A percentile compares a stretch with the other conserved stretches of the same genome.
Conservation (phyloP, 2,113 vertebrate genomes). For the Arenaria interpres region DNA sequence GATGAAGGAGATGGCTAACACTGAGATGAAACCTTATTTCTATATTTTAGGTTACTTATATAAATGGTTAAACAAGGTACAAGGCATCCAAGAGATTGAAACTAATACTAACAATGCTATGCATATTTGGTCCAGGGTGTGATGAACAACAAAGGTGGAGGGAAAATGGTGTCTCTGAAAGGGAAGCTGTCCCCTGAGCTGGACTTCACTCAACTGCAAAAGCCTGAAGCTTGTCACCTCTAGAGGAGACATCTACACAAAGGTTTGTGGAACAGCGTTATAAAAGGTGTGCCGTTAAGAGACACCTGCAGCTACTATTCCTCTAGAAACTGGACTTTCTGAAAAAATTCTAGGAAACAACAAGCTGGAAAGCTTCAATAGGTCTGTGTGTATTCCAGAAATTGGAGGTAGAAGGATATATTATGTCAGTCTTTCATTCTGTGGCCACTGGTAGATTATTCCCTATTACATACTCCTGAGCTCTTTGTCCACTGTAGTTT, state of each 20-base stretch:
- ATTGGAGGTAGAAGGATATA: background rate
- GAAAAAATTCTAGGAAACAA: background rate
- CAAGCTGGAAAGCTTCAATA: background rate
- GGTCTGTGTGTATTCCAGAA: background rate
- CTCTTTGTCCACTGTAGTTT: background rate
- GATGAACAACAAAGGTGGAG: background rate
- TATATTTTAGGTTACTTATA: background rate
- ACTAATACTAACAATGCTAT: background rate
- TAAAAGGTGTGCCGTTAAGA: background rate
- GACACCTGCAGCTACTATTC: background rate
- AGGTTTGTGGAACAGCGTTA: background rate
- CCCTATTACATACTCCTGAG: background rate
- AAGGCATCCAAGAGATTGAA: background rate
- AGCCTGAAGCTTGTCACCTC: background rate
- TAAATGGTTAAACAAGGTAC: background rate
- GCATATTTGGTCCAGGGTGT: background rate
- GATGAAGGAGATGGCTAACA: background rate
- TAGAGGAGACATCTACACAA: background rate
- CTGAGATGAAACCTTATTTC: background rate
- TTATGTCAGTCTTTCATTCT: background rate
- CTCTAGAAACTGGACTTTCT: background rate
- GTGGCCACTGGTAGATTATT: background rate
- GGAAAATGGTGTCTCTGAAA: background rate
- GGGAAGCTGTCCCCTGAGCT: background rate
- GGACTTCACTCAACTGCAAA: background rate